Evolutionary conservation across 2,888 invertebrate genomes (phyloP).

Genomic region (Drosophila stalkeri): DNA sequence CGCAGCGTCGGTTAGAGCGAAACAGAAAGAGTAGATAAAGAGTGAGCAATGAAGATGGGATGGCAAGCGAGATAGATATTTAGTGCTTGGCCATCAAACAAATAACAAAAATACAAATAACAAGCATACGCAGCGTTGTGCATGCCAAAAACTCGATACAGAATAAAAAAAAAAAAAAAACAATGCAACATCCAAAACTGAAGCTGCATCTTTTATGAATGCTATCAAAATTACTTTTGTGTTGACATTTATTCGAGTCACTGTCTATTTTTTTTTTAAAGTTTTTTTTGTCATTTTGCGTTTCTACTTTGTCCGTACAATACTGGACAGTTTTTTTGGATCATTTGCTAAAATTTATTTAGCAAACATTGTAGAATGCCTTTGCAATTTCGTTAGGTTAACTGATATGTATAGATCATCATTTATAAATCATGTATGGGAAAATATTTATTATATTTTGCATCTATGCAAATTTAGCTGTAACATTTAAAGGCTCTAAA

Average conservation of each 20-base stretch:
- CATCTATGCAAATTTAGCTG: not conserved
- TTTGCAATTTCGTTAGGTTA: not conserved
- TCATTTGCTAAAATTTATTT: not conserved
- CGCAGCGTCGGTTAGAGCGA: slow-evolving; percentile 5
- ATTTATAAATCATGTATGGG: not conserved
- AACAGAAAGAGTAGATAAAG: not conserved
- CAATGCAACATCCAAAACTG: slow-evolving; percentile 23
- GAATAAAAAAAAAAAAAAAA: not conserved
- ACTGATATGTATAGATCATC: not conserved
- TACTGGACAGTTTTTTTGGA: slow-evolving; percentile 3
- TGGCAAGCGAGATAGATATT: not conserved
- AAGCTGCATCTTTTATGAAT: slow-evolving; percentile 37
- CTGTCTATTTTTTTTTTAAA: not conserved
- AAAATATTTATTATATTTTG: not conserved
- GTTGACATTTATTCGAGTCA: slow-evolving; percentile 7
- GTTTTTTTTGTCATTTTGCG: not conserved
- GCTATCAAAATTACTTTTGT: slow-evolving; percentile 36
- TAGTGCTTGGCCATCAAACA: slow-evolving; percentile 7
- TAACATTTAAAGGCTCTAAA: not conserved
- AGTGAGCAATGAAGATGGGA: not conserved
- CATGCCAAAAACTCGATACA: slow-evolving; percentile 11
- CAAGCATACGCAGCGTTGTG: slow-evolving; percentile 50
- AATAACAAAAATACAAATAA: slow-evolving; percentile 31
- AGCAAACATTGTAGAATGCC: no score
- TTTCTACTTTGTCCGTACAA: slow-evolving; percentile 10